Evolutionary conservation across 1,140 invertebrate species (phyloP).

Genomic region (Microplitis mediator): DNA sequence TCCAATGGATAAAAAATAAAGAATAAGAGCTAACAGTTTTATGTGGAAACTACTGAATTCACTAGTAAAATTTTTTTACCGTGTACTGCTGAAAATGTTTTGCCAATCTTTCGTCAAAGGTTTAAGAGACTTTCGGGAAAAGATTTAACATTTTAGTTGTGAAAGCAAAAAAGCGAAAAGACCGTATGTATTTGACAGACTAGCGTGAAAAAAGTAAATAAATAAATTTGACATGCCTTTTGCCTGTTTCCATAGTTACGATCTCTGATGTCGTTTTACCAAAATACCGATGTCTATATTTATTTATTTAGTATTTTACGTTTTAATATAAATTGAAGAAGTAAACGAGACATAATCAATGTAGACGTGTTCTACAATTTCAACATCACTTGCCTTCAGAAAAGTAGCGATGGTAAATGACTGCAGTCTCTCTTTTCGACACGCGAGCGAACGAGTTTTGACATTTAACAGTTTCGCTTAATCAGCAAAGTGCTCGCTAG

Average conservation of each 20-base stretch:
- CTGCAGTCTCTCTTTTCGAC: conserved; percentile 2
- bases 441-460: conserved; percentile 7
- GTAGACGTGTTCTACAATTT: neutral
- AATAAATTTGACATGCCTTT: neutral
- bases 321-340: neutral
- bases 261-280: neutral
- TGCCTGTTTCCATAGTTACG: neutral
- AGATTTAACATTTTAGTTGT: neutral
- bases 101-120: conserved; percentile 8
- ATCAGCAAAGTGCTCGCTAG: conserved; percentile 32
- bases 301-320: neutral
- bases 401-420: neutral
- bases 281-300: neutral
- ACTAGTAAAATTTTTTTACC: neutral
- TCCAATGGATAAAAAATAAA: neutral
- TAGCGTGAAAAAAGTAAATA: neutral
- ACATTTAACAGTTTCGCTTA: conserved; percentile 24
- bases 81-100: neutral
- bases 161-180: neutral
- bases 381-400: neutral
- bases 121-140: neutral
- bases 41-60: neutral
- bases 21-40: neutral
- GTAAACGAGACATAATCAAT: neutral
- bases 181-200: conserved; percentile 4